A percentile compares a stretch with the other conserved stretches of the same genome.
phyloP scores from a whole-genome alignment of 2,797 vertebrate species.

The Sebastiscus tertius region DNA sequence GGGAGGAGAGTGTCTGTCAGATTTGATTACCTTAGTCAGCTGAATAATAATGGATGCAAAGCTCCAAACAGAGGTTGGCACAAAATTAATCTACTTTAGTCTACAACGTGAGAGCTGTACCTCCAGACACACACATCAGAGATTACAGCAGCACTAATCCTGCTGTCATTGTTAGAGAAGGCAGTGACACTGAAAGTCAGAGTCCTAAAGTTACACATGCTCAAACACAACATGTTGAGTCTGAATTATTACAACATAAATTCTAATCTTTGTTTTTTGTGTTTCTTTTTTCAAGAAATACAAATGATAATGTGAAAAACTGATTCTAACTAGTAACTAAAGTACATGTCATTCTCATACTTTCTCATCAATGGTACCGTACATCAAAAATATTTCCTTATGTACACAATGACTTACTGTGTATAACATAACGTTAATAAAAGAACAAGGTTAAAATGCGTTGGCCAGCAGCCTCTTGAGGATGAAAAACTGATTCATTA shows the following conservation, averaged over 20 bases:
- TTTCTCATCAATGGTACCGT: not conserved
- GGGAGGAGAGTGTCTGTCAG: not conserved
- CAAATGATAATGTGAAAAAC: not conserved
- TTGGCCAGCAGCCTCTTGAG: not conserved
- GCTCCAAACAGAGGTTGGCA: not conserved
- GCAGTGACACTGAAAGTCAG: not conserved
- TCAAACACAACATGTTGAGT: not conserved
- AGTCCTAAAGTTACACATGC: not conserved
- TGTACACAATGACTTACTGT: not conserved
- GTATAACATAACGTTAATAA: not conserved
- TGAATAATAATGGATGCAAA: not conserved
- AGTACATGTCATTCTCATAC: not conserved
- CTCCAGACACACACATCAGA: not conserved
- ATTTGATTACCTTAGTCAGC: not conserved
- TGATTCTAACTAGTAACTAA: not conserved
- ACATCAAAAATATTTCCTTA: not conserved
- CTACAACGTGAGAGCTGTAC: not conserved
- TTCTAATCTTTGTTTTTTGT: not conserved
- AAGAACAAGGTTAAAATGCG: fast-evolving
- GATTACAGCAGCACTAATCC: constrained; percentile 26
- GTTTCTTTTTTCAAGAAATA: not conserved
- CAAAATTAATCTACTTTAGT: constrained; percentile 5
- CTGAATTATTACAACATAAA: not conserved
- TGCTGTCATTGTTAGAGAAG: constrained; percentile 10
- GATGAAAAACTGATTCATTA: fast-evolving